These are phyloP conservation scores for Helicolenus hilgendorfi DNA, from an alignment of 2,797 vertebrate species.

Conservation along the genomic window DNA sequence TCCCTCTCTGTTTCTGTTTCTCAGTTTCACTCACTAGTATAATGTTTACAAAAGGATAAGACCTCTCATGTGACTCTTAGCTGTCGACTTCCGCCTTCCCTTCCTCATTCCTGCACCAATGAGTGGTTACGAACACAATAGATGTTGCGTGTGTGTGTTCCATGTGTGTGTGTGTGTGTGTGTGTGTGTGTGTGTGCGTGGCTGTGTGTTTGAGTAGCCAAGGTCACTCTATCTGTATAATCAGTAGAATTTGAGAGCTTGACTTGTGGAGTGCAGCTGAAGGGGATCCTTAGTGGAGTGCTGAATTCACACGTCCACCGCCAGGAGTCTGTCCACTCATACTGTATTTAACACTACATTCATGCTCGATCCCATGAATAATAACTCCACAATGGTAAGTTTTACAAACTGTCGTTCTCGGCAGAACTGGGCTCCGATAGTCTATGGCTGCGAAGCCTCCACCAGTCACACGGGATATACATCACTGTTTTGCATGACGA, in stretches of 20 bases:
- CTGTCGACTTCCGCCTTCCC: conserved; percentile 66
- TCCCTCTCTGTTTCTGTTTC: background rate
- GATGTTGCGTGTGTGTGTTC: background rate
- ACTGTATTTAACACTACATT: background rate
- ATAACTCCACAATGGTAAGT: background rate
- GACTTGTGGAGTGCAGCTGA: conserved; percentile 7
- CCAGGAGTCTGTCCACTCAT: background rate
- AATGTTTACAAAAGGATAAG: conserved; percentile 80
- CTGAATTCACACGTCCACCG: background rate
- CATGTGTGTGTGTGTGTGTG: background rate
- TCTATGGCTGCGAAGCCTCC: accelerated
- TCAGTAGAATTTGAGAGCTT: conserved; percentile 20
- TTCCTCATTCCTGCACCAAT: conserved; percentile 80
- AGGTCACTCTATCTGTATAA: conserved; percentile 33
- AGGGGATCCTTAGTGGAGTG: background rate
- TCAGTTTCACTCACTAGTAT: conserved; percentile 30
- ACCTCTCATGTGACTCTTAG: conserved; percentile 73
- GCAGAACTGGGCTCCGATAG: no score
- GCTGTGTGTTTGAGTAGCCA: conserved; percentile 12
- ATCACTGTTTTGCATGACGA: no score
- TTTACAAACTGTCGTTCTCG: no score
- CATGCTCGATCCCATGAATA: background rate
- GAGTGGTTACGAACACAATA: conserved; percentile 48
- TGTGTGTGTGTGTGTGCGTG: background rate
- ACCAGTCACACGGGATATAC: no score